Base-by-base conservation (phyloP, 1,140 invertebrate species). In the Oncopodura yosiiana region DNA sequence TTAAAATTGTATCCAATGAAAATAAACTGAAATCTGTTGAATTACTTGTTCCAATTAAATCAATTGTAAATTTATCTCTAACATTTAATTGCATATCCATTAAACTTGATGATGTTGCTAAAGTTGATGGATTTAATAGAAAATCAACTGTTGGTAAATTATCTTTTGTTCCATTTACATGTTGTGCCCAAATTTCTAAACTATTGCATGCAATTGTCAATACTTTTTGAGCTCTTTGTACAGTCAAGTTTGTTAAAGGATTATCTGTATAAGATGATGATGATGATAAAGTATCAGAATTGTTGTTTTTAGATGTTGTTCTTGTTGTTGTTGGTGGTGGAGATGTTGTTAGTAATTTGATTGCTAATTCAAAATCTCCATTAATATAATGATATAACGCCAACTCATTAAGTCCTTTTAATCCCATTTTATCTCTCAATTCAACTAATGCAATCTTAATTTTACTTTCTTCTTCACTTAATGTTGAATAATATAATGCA, bases 341-440 rank as follows among this genome's bases (percentile, higher is more conserved):
- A 14, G 38, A 5, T 34, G 14, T 34, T 8, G 6, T 34, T n/a
- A 41, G 0, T 34, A 44, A 45, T 19, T 53, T 48, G 18, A 53
- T 5, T 4, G 53, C 37, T n/a, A 59, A 39, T 49, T 60, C 57
- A 42, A 49, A 63, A n/a, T 53, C 26, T 3, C 48, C 56, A 26
- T 57, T n/a, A 8, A 60, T 11, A 41, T 53, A 63, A 24, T 49
- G 24, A 30, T 32, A 56, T 0, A 23, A 44, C 11, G 46, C 48
- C 19, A 45, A 8, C n/a, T 63, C 53, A 8, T 46, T 23, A 49
- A 62, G 43, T 29, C 49, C 48, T 21, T 46, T 39, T n/a, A 62
- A 39, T 3, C 57, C 39, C 16, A n/a, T 9, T 9, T 32, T 57
- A 63, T 58, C 61, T 48, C 50, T 43, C 14, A 60, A 27, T 14